A percentile compares a stretch with the other conserved stretches of the same genome.
phyloP scores from a whole-genome alignment of 2,113 vertebrate genomes.

The Taurulus bubalis region DNA sequence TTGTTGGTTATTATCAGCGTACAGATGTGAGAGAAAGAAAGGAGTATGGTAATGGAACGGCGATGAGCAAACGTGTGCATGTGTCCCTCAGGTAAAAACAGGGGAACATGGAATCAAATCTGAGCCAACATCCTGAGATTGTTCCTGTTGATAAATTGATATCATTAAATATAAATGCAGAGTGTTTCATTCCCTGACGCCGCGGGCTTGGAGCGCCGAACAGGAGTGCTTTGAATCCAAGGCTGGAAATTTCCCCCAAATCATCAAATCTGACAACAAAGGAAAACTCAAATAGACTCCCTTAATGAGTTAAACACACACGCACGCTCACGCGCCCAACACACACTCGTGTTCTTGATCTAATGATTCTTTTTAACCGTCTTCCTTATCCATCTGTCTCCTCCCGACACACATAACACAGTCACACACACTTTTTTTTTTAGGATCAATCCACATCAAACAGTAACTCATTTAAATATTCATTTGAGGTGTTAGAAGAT shows the following conservation, averaged over 20 bases:
- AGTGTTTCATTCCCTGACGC: conserved; percentile 80
- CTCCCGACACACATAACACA: conserved; percentile 52
- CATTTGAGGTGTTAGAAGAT: conserved; percentile 81
- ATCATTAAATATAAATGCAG: conserved; percentile 87
- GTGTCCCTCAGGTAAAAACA: conserved; percentile 84
- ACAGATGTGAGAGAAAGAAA: conserved; percentile 41
- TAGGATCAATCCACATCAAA: conserved; percentile 82
- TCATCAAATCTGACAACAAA: conserved; percentile 88
- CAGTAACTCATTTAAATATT: conserved; percentile 81
- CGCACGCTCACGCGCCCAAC: conserved; percentile 30
- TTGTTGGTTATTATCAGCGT: conserved; percentile 58
- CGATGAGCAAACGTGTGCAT: conserved; percentile 54
- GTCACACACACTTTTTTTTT: conserved; percentile 58
- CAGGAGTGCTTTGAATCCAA: conserved; percentile 82
- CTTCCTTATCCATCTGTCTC: conserved; percentile 73
- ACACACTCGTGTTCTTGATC: conserved; percentile 56
- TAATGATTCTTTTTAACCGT: conserved; percentile 73
- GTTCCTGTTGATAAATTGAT: conserved; percentile 87
- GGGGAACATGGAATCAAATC: conserved; percentile 83
- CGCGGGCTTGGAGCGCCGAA: conserved; percentile 75
- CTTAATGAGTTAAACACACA: conserved; percentile 83
- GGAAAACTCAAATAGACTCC: conserved; percentile 81
- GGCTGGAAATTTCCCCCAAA: conserved; percentile 84
- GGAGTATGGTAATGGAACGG: conserved; percentile 60
- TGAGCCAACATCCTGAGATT: conserved; percentile 84